phyloP scores from a whole-genome alignment of 1,140 invertebrate genomes.

The Ctenoplectra terminalis region DNA sequence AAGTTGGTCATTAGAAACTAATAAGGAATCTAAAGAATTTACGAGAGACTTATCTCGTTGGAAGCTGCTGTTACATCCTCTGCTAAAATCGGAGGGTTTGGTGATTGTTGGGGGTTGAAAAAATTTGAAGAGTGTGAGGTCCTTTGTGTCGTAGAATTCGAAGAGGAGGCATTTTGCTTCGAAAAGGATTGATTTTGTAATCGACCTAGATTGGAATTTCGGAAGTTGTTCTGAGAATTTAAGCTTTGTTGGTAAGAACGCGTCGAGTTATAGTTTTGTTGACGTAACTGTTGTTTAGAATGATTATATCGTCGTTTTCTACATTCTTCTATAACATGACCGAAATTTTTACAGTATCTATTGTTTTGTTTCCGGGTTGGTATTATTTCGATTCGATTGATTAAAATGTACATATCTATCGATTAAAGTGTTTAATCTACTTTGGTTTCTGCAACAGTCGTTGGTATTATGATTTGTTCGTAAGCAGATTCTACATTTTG shows the following conservation, averaged over 20 bases:
- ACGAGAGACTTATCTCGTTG: neutral
- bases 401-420: neutral
- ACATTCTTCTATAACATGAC: constrained; percentile 1
- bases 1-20: neutral
- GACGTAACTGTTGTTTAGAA: too few relatives aligned
- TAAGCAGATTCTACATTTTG: too few relatives aligned
- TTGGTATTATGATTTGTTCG: constrained; percentile 1
- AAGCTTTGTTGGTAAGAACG: too few relatives aligned
- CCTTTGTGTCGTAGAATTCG: neutral
- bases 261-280: too few relatives aligned
- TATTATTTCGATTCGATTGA: neutral
- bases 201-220: too few relatives aligned
- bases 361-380: neutral
- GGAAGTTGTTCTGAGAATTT: too few relatives aligned
- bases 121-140: neutral
- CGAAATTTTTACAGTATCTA: neutral
- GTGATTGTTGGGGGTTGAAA: neutral
- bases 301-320: neutral
- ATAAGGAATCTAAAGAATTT: neutral
- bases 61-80: neutral
- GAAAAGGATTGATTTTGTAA: too few relatives aligned
- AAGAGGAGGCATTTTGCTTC: too few relatives aligned
- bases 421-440: too few relatives aligned
- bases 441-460: neutral
- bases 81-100: neutral